Evolutionary conservation across 2,888 invertebrate species (phyloP).

Genomic region (Tenthredo distinguenda): DNA sequence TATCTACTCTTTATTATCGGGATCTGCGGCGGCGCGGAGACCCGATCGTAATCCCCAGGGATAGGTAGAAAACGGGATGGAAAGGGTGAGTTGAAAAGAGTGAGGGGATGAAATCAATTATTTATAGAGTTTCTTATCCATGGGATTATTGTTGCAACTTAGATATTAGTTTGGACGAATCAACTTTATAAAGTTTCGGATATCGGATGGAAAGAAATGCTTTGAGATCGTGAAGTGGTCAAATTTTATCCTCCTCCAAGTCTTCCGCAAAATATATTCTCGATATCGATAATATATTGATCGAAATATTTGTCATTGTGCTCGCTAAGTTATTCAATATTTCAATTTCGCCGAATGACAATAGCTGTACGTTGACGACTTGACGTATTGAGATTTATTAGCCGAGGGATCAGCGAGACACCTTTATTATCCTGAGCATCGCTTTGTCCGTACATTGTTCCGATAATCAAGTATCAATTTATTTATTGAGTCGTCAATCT

Average conservation of each 20-base stretch:
- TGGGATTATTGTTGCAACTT: neutral
- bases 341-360: neutral
- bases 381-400: slow-evolving; percentile 14
- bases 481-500: slow-evolving; percentile 3
- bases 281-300: neutral
- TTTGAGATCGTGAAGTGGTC: neutral
- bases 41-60: slow-evolving; percentile 12
- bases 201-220: no score
- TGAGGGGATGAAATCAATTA: slow-evolving; percentile 31
- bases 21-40: slow-evolving; percentile 33
- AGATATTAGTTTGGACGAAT: slow-evolving; percentile 1
- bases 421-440: neutral
- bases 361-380: neutral
- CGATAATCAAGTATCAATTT: slow-evolving; percentile 6
- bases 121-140: neutral
- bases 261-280: neutral
- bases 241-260: neutral
- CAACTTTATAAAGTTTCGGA: neutral
- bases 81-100: neutral
- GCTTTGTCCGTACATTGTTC: neutral
- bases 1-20: neutral
- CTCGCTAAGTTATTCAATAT: neutral
- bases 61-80: neutral
- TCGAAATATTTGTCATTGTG: neutral
- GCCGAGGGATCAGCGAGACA: neutral